These are phyloP conservation scores for Endotricha flammealis DNA, from an alignment of 2,888 invertebrate species.

Conservation along the genomic window DNA sequence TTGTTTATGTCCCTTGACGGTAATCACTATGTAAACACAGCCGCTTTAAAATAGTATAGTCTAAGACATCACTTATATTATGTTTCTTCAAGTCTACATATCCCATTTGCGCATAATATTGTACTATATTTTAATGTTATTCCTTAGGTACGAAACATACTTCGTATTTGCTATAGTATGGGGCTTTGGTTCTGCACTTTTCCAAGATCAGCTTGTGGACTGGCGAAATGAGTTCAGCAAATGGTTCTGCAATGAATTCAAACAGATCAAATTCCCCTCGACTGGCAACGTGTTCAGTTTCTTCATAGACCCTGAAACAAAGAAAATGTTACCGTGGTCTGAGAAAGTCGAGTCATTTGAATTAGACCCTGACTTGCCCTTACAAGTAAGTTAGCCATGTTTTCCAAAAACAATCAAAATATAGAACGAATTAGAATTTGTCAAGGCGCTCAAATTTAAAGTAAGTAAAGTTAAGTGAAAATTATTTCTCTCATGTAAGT, in stretches of 20 bases:
- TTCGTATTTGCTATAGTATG: constrained; percentile 94
- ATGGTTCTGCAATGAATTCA: constrained; percentile 96
- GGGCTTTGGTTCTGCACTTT: constrained; percentile 95
- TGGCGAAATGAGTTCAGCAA: constrained; percentile 96
- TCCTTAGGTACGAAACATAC: constrained; percentile 88
- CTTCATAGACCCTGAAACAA: constrained; percentile 91
- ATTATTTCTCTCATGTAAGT: no score
- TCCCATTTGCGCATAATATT: neutral
- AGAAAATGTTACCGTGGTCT: constrained; percentile 92
- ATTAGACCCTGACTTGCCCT: constrained; percentile 90
- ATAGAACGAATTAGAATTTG: no score
- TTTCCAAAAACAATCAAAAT: no score
- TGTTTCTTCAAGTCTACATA: neutral
- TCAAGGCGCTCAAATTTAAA: no score
- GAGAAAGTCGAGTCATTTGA: constrained; percentile 88
- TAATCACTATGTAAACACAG: no score
- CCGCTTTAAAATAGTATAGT: no score
- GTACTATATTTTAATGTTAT: neutral
- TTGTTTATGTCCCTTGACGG: no score
- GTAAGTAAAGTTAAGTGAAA: no score
- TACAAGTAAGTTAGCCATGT: constrained; percentile 89
- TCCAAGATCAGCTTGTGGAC: constrained; percentile 94
- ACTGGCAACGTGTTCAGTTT: constrained; percentile 92
- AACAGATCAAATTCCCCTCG: constrained; percentile 91
- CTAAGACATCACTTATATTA: no score